Conservation (phyloP, 2,113 vertebrate genomes). For the Eolophus roseicapilla region DNA sequence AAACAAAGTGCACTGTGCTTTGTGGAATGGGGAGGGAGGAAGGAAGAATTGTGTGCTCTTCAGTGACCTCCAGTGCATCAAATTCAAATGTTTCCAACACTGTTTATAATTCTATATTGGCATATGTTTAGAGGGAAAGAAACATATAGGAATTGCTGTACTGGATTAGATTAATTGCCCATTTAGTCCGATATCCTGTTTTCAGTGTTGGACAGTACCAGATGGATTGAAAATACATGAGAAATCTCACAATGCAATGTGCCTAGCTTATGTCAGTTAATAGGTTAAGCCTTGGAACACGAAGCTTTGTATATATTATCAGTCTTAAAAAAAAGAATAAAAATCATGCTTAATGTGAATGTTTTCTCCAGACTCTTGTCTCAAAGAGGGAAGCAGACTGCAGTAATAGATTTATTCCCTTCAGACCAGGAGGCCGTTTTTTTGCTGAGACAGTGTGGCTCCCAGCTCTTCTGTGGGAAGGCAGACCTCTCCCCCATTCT, state of each 20-base stretch:
- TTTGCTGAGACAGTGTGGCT: not conserved
- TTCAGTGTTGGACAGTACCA: not conserved
- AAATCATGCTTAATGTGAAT: not conserved
- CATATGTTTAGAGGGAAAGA: not conserved
- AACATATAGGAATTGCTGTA: not conserved
- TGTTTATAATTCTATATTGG: constrained; percentile 4
- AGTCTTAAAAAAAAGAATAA: not conserved
- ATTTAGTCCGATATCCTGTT: not conserved
- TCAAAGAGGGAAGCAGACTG: not conserved
- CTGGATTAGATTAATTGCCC: constrained; percentile 2
- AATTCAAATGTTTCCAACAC: not conserved
- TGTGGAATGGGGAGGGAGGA: not conserved
- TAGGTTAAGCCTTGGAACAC: not conserved
- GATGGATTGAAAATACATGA: constrained; percentile 4
- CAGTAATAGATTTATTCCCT: constrained; percentile 24
- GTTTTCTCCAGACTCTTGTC: constrained; percentile 17
- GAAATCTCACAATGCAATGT: not conserved
- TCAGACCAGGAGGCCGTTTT: not conserved
- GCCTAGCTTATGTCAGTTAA: not conserved
- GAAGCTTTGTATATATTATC: constrained; percentile 7
- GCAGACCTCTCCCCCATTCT: not conserved
- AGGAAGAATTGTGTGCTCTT: not conserved
- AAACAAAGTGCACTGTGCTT: not conserved
- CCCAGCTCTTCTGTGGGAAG: not conserved
- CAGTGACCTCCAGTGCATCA: not conserved